These are phyloP conservation scores for Mellilla xanthometata DNA, from an alignment of 2,888 invertebrate species.

Conservation along the genomic window DNA sequence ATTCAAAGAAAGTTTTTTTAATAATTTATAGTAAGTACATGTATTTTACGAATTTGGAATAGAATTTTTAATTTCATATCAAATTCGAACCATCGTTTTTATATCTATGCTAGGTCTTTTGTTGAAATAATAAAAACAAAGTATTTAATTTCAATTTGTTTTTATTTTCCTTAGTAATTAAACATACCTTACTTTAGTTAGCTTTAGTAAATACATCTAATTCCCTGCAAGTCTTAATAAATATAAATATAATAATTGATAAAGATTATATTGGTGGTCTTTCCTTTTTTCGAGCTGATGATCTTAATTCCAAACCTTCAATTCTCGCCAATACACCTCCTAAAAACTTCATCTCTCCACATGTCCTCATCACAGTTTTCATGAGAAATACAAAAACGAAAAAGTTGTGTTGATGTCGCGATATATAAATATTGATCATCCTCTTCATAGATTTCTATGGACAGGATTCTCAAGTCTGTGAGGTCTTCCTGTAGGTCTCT, in stretches of 20 bases:
- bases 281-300: no score
- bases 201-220: no score
- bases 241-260: no score
- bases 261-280: no score
- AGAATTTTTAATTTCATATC: no score
- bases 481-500: conserved; percentile 9
- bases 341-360: conserved; percentile 1
- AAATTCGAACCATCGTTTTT: conserved; percentile 16
- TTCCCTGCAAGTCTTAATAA: no score
- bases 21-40: no score
- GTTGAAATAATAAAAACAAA: conserved; percentile 25
- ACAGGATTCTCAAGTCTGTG: conserved; percentile 16
- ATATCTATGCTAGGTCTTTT: conserved; percentile 17
- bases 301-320: no score
- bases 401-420: conserved; percentile 20
- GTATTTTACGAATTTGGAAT: no score
- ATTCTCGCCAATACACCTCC: no score
- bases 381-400: conserved; percentile 29
- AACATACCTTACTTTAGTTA: no score
- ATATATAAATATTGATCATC: conserved; percentile 27
- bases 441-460: conserved; percentile 33
- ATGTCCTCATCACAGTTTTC: conserved; percentile 4
- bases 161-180: neutral
- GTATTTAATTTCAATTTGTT: conserved; percentile 9
- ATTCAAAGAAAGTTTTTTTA: no score